Conservation (phyloP, 2,797 vertebrate species). For the Pipistrellus kuhlii region DNA sequence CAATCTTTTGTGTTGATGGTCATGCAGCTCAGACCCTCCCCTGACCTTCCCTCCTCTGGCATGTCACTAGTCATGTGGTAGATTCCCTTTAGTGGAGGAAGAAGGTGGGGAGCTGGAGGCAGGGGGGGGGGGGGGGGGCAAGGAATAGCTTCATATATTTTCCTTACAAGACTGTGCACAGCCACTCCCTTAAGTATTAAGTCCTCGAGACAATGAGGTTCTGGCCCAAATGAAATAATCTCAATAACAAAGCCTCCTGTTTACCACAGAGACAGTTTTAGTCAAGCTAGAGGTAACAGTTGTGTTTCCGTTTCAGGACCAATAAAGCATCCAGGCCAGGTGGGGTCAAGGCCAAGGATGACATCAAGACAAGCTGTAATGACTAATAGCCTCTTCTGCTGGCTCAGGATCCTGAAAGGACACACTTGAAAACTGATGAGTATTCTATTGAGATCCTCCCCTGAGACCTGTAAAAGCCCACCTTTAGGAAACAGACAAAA, state of each 20-base stretch:
- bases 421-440: background rate
- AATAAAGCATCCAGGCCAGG: background rate
- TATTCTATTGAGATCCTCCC: background rate
- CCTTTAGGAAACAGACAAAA: background rate
- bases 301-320: background rate
- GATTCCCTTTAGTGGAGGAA: background rate
- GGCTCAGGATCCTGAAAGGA: background rate
- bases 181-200: background rate
- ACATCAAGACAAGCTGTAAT: background rate
- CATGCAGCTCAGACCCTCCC: background rate
- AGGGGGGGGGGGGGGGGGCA: fast-evolving
- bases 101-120: no score
- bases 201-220: background rate
- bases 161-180: background rate
- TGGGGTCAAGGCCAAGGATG: background rate
- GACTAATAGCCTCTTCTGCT: background rate
- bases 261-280: background rate
- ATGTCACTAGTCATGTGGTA: background rate
- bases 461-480: background rate
- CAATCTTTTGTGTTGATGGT: background rate
- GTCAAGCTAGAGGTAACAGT: background rate
- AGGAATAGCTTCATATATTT: background rate
- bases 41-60: background rate
- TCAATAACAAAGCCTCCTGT: background rate
- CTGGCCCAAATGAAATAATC: background rate